phyloP scores from a whole-genome alignment of 2,113 vertebrate genomes.

The Pipra filicauda region DNA sequence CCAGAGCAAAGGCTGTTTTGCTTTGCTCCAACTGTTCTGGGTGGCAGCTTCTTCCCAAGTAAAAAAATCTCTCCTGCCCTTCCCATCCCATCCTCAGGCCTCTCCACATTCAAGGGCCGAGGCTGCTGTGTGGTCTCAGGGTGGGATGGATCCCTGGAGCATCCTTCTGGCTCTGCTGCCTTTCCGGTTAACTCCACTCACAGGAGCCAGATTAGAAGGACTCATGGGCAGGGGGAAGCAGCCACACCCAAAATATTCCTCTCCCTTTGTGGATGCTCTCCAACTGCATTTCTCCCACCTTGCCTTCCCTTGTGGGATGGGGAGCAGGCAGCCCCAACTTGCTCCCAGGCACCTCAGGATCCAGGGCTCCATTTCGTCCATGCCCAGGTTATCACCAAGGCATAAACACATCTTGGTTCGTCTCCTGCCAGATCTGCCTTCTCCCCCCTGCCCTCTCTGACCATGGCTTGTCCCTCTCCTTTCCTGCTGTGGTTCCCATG shows the following conservation, averaged over 20 bases:
- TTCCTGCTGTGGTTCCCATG: background rate
- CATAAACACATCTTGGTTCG: background rate
- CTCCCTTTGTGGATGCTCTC: background rate
- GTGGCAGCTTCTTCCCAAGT: background rate
- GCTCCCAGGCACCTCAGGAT: background rate
- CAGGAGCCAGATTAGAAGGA: background rate
- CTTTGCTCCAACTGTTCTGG: background rate
- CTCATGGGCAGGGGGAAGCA: background rate
- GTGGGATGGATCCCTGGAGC: background rate
- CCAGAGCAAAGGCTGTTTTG: background rate
- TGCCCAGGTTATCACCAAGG: background rate
- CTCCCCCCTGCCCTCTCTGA: background rate
- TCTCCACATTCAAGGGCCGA: background rate
- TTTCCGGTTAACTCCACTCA: background rate
- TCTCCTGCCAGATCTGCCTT: background rate
- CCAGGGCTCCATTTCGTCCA: rapidly evolving
- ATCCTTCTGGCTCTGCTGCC: background rate
- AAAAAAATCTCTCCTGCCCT: background rate
- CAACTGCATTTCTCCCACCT: background rate
- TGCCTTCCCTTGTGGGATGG: background rate
- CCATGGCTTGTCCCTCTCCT: background rate
- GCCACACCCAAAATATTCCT: background rate
- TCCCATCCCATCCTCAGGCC: background rate
- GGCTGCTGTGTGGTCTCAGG: background rate
- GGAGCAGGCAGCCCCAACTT: background rate